Evolutionary conservation across 2,888 invertebrate genomes (phyloP).

Genomic region (Agonopterix arenella): DNA sequence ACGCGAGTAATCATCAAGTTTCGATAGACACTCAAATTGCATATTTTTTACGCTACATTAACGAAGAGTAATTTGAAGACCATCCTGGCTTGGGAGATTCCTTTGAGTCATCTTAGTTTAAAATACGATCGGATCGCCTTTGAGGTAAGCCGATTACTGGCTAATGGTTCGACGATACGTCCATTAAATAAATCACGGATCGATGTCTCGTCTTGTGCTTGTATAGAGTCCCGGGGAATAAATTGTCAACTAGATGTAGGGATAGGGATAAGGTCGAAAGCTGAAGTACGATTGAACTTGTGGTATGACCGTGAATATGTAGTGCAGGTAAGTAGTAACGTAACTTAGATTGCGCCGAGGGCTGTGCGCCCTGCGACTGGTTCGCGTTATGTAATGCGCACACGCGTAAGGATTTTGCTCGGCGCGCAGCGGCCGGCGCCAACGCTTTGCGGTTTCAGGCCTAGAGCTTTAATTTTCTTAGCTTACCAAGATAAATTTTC

Average conservation of each 20-base stretch:
- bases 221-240: neutral
- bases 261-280: conserved; percentile 1
- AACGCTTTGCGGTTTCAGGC: neutral
- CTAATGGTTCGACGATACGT: conserved; percentile 22
- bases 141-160: conserved; percentile 23
- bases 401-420: conserved; percentile 13
- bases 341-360: conserved; percentile 3
- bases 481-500: too few relatives aligned
- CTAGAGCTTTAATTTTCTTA: too few relatives aligned
- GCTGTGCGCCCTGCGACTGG: conserved; percentile 36
- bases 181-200: conserved; percentile 6
- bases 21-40: conserved; percentile 56
- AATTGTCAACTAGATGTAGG: neutral
- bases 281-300: conserved; percentile 29
- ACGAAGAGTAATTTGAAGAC: conserved; percentile 39
- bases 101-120: conserved; percentile 25
- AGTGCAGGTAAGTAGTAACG: conserved; percentile 14
- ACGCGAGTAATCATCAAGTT: conserved; percentile 48
- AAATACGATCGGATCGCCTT: conserved; percentile 20
- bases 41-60: conserved; percentile 51
- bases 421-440: conserved; percentile 2
- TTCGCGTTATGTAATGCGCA: conserved; percentile 56
- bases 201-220: conserved; percentile 9
- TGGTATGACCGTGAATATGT: conserved; percentile 32
- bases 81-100: conserved; percentile 30